Conservation (phyloP, 64 coral and sea anemone genomes). For the Dendronephthya gigantea region DNA sequence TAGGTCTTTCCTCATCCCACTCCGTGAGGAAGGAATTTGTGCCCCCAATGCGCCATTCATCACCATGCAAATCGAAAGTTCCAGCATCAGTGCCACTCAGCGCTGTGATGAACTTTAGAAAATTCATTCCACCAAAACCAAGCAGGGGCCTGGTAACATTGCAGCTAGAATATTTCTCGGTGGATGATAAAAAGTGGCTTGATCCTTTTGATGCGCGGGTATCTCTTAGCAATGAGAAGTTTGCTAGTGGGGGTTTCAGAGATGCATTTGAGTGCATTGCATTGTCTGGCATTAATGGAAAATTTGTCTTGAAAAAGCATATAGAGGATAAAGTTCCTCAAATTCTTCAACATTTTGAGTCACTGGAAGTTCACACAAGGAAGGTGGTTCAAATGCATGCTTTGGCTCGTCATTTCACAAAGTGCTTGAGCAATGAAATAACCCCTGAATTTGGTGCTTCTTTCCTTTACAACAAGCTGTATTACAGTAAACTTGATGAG, state of each 20-base stretch:
- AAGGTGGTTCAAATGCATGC: not conserved
- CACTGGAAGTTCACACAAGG: not conserved
- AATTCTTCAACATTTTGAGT: not conserved
- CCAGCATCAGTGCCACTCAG: constrained; percentile 58
- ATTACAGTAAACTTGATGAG: not conserved
- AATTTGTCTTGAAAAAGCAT: not conserved
- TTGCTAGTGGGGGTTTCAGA: constrained; percentile 51
- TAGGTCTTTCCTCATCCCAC: not conserved
- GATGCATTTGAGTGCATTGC: constrained; percentile 43
- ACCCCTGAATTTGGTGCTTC: not conserved
- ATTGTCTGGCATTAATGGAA: constrained; percentile 26
- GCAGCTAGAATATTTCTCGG: constrained; percentile 34
- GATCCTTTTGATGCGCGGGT: constrained; percentile 46
- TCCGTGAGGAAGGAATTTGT: not conserved
- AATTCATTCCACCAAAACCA: constrained; percentile 49
- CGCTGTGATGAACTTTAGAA: constrained; percentile 49
- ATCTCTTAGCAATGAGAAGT: constrained; percentile 33
- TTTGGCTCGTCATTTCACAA: not conserved
- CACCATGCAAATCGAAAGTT: constrained; percentile 34
- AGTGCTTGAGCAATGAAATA: not conserved
- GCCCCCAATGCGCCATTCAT: not conserved
- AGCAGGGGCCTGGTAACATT: constrained; percentile 35
- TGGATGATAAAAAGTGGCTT: constrained; percentile 43
- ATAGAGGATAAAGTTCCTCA: not conserved
- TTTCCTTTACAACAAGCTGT: not conserved